Conservation (phyloP, 2,113 vertebrate species). For the Platysteira castanea region DNA sequence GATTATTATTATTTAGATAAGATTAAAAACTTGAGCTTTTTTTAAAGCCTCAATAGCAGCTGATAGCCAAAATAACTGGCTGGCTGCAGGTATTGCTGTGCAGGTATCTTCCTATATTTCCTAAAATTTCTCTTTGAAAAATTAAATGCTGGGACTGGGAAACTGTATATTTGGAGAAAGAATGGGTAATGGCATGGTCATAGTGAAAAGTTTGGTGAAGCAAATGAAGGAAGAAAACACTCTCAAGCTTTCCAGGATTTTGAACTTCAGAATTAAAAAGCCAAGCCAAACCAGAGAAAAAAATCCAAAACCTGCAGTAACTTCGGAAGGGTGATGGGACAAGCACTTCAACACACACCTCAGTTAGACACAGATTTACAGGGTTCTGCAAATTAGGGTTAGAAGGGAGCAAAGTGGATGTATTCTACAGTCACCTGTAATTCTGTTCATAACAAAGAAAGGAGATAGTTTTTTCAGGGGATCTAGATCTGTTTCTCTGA, state of each 20-base stretch:
- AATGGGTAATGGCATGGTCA: not conserved
- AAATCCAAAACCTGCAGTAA: not conserved
- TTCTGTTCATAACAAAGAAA: not conserved
- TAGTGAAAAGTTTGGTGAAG: not conserved
- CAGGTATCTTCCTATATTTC: not conserved
- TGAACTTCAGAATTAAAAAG: not conserved
- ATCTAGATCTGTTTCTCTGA: not conserved
- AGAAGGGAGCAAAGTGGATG: not conserved
- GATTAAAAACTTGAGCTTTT: not conserved
- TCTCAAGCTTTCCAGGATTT: not conserved
- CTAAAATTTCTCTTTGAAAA: not conserved
- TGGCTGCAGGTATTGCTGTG: not conserved
- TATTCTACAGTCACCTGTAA: not conserved
- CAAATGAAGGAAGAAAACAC: not conserved
- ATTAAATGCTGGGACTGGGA: not conserved
- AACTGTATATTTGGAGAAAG: not conserved
- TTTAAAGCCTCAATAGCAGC: not conserved
- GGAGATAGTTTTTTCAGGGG: not conserved
- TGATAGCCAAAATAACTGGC: not conserved
- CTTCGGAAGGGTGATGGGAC: not conserved
- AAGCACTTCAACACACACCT: not conserved
- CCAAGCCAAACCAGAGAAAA: not conserved
- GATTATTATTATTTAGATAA: not conserved
- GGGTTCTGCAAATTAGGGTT: not conserved
- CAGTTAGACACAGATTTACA: not conserved